A percentile compares a stretch with the other conserved stretches of the same genome.
These are phyloP conservation scores for Drosophila oshimai DNA, from an alignment of 1,140 invertebrate species.

Conservation along the genomic window DNA sequence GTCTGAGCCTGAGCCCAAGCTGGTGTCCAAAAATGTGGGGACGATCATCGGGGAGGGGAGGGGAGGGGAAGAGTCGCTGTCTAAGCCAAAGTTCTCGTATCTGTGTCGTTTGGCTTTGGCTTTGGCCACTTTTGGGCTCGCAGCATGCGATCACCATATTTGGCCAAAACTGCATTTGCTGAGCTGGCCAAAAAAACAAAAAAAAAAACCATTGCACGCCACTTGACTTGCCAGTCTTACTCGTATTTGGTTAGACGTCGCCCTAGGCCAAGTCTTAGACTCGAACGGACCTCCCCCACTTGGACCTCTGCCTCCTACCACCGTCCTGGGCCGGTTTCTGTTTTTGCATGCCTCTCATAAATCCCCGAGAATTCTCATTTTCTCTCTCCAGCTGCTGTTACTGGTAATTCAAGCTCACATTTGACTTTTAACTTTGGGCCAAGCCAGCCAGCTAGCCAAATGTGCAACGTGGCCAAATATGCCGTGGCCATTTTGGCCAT, in stretches of 20 bases:
- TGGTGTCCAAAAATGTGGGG: slow-evolving; percentile 6
- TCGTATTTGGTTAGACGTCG: slow-evolving; percentile 79
- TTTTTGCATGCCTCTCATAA: slow-evolving; percentile 74
- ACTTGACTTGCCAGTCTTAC: slow-evolving; percentile 75
- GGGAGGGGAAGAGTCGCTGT: slow-evolving; percentile 6
- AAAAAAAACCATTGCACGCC: slow-evolving; percentile 58
- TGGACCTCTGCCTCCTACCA: background rate
- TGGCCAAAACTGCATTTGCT: slow-evolving; percentile 75
- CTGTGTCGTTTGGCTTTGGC: slow-evolving; percentile 58
- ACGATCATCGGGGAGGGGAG: background rate
- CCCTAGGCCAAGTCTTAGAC: slow-evolving; percentile 54
- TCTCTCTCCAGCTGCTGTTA: slow-evolving; percentile 41
- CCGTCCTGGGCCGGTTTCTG: slow-evolving; percentile 45
- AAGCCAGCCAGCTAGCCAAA: slow-evolving; percentile 30
- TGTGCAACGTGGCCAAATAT: slow-evolving; percentile 71
- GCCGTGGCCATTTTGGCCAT: slow-evolving; percentile 63
- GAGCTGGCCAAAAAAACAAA: slow-evolving; percentile 47
- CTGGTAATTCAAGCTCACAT: slow-evolving; percentile 76
- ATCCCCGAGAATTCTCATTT: slow-evolving; percentile 74
- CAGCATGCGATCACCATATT: slow-evolving; percentile 79
- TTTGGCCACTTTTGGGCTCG: slow-evolving; percentile 59
- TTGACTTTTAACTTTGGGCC: slow-evolving; percentile 78
- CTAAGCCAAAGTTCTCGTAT: slow-evolving; percentile 55
- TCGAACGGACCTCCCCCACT: background rate
- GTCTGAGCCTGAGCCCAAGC: slow-evolving; percentile 24